Evolutionary conservation across 30 jellyfish, hydroid and myxozoan species (phyloP).

Genomic region (Aurelia sp.): DNA sequence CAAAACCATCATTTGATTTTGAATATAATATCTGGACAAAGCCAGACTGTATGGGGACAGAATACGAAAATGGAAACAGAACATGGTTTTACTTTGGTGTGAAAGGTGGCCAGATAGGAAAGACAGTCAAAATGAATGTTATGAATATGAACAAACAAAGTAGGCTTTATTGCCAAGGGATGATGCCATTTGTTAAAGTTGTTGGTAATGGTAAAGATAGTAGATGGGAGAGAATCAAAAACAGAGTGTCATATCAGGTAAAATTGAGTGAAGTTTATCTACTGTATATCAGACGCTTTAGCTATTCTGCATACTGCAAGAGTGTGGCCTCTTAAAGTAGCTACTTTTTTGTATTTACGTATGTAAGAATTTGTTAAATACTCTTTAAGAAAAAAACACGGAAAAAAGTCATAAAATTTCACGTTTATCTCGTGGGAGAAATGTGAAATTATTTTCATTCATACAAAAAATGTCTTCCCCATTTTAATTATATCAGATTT

Average conservation of each 20-base stretch:
- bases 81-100: constrained; percentile 96
- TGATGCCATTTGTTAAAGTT: constrained; percentile 75
- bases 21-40: constrained; percentile 93
- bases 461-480: too few relatives aligned
- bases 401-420: too few relatives aligned
- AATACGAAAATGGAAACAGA: constrained; percentile 81
- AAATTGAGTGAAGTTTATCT: neutral
- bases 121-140: constrained; percentile 59
- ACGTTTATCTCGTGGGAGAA: too few relatives aligned
- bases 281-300: too few relatives aligned
- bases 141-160: constrained; percentile 88
- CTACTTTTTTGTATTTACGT: too few relatives aligned
- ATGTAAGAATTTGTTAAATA: too few relatives aligned
- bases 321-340: too few relatives aligned
- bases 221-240: constrained; percentile 75
- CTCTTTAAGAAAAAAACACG: too few relatives aligned
- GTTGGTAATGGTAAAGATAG: constrained; percentile 33
- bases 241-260: constrained; percentile 73
- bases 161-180: constrained; percentile 86
- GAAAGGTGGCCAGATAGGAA: constrained; percentile 66
- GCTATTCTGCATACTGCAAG: too few relatives aligned
- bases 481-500: too few relatives aligned
- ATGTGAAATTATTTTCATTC: too few relatives aligned
- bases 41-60: constrained; percentile 94
- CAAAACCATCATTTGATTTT: constrained; percentile 16